Evolutionary conservation across 2,797 vertebrate species (phyloP), one percentile per base, ranked within the genome.

Genomic region (Erpetoichthys calabaricus): DNA sequence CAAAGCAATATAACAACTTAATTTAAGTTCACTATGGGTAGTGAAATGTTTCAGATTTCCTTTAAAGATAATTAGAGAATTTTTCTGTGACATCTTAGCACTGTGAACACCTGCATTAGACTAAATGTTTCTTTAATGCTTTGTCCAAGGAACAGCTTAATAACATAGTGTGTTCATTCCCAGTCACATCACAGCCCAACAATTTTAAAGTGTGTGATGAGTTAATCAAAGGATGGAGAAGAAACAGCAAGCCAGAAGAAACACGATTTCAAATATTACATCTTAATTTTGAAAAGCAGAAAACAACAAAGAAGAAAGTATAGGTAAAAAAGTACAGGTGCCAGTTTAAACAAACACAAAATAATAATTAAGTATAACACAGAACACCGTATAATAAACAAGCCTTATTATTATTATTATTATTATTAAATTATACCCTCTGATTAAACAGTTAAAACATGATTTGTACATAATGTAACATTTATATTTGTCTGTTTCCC

Each of bases 21-120:
- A 75, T 64, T 74, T 74, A 72, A 70, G 70, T 53, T 71, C 62
- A 57, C 59, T 62, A 7, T 66, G 67, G 10, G 25, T 44, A 64
- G 60, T 50, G 65, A 59, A 53, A 62, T 25, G 25, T 25, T 25
- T 25, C 25, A 25, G 25, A 25, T 25, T 25, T 25, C 25, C 25
- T 25, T 25, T 25, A 25, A 25, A 25, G 25, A 25, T 25, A 67
- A 59, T 41, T 71, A 67, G 69, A 70, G 68, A 56, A 62, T 67
- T 73, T 63, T 67, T 71, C 75, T 65, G 77, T 70, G 72, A 64
- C 80, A 59, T 80, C 69, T 79, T 74, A 80, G 75, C 79, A 70
- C 72, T 56, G 67, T 68, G 73, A 74, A 84, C 80, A 86, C 81
- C 82, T 90, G 81, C 79, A 76, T 73, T 72, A 74, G 76, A 72